These are phyloP conservation scores for Saccostrea glomerata DNA, from an alignment of 1,140 invertebrate species.

Conservation along the genomic window DNA sequence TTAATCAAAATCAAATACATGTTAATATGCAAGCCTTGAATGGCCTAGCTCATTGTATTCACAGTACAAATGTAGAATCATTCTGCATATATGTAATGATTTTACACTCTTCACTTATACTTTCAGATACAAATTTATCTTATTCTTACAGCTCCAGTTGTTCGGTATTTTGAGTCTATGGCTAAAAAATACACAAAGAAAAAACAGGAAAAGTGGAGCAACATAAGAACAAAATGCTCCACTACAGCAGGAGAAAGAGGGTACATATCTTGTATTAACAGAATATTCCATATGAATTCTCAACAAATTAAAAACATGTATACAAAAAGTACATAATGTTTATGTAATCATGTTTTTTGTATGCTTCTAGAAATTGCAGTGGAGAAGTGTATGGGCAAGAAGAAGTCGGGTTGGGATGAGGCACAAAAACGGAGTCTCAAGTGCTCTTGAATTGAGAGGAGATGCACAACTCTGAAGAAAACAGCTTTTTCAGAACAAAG, in stretches of 20 bases:
- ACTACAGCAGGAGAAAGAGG: constrained; percentile 29
- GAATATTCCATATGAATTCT: neutral
- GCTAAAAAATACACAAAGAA: neutral
- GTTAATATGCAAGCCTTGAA: too few species aligned
- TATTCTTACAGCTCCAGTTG: too few species aligned
- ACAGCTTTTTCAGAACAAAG: neutral
- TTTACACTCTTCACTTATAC: too few species aligned
- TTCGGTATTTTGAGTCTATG: too few species aligned
- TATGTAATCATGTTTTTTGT: neutral
- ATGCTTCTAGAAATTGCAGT: constrained; percentile 14
- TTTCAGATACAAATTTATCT: too few species aligned
- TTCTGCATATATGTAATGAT: too few species aligned
- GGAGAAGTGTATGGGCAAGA: neutral
- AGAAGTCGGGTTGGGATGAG: neutral
- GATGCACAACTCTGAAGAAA: neutral
- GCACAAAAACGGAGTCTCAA: neutral
- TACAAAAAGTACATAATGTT: neutral
- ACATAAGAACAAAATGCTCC: constrained; percentile 14
- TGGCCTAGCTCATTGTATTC: too few species aligned
- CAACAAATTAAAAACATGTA: neutral
- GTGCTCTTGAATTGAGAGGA: neutral
- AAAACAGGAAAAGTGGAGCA: constrained; percentile 8
- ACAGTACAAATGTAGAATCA: too few species aligned
- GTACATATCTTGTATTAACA: neutral
- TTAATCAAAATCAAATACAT: too few species aligned